Evolutionary conservation across 2,797 vertebrate genomes (phyloP).

Genomic region (Gambelia wislizenii): DNA sequence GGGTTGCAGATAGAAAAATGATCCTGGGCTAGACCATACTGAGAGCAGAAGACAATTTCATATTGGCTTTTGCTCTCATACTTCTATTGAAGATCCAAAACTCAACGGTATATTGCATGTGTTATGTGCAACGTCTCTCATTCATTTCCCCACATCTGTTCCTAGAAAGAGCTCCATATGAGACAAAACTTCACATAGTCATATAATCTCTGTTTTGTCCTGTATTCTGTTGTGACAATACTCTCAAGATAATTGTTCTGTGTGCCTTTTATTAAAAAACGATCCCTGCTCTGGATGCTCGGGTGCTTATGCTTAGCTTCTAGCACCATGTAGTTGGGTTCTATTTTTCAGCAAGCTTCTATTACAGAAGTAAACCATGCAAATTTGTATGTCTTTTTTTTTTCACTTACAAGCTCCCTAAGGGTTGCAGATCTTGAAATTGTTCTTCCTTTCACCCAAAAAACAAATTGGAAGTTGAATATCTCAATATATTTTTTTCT

Average conservation of each 20-base stretch:
- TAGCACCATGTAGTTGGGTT: neutral
- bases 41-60: neutral
- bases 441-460: no score
- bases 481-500: neutral
- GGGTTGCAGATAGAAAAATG: neutral
- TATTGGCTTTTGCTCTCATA: neutral
- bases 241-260: neutral
- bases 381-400: no score
- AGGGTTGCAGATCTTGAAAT: no score
- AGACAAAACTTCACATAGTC: neutral
- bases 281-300: neutral
- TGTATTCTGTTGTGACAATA: neutral
- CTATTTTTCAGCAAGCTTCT: neutral
- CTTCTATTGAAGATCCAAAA: neutral
- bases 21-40: neutral
- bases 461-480: neutral
- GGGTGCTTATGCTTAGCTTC: neutral
- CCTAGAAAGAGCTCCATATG: no score
- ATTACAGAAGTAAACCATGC: neutral
- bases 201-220: no score
- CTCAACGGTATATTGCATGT: neutral
- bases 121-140: neutral
- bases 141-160: neutral
- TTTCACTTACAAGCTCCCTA: neutral
- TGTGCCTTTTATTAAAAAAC: neutral